Conservation (phyloP, 2,888 invertebrate species). For the Eilema griseolum region DNA sequence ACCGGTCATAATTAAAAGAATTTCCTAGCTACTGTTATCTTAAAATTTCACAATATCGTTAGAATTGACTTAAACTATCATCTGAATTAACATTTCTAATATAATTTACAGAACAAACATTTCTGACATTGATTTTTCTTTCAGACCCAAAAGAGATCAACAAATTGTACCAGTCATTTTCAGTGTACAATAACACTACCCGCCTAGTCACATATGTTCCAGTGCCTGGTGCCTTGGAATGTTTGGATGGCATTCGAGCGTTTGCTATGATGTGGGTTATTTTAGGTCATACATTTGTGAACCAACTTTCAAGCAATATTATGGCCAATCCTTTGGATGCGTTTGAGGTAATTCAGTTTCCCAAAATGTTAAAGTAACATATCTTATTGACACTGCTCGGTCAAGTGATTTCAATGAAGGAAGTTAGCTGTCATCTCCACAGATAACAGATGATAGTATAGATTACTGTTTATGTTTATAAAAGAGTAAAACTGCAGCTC, state of each 20-base stretch:
- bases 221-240: conserved; percentile 70
- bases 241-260: conserved; percentile 79
- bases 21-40: too few relatives aligned
- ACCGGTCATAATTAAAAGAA: too few relatives aligned
- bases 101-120: too few relatives aligned
- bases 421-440: too few relatives aligned
- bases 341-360: conserved; percentile 53
- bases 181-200: conserved; percentile 74
- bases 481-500: too few relatives aligned
- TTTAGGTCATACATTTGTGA: conserved; percentile 70
- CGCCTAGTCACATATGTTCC: conserved; percentile 70
- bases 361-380: not conserved
- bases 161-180: conserved; percentile 60
- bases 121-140: not conserved
- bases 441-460: too few relatives aligned
- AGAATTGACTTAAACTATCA: too few relatives aligned
- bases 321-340: conserved; percentile 59
- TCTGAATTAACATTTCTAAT: too few relatives aligned
- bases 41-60: too few relatives aligned
- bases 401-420: too few relatives aligned
- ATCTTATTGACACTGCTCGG: too few relatives aligned
- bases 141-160: conserved; percentile 63
- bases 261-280: conserved; percentile 84
- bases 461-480: too few relatives aligned
- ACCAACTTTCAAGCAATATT: conserved; percentile 41